Base-by-base conservation (phyloP, 2,113 vertebrate species). In the Callocephalon fimbriatum region DNA sequence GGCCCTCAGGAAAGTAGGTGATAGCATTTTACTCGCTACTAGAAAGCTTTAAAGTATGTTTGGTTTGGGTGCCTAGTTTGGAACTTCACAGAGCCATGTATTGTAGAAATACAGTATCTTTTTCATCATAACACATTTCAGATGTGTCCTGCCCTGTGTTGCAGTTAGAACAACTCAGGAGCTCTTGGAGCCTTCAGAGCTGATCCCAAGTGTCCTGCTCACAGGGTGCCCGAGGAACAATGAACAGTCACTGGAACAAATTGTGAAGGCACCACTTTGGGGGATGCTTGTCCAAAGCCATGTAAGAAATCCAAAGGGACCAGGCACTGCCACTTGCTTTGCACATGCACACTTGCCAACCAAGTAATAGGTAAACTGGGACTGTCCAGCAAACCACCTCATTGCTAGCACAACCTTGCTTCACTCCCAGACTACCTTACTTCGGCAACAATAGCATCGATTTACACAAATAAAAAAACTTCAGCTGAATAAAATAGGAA, bases 211-310 rank as follows among this genome's bases (percentile, higher is more conserved):
- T 6, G 5, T 45, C 18, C 35, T 51, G 32, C n/a, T 78, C 15
- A 32, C 0, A 1, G 13, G 2, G 3, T 1, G 0, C 26, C 29
- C 1, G 0, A 74, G 84, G 53, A 90, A 35, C 25, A 58, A 58
- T 0, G 1, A 62, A 38, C 20, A 56, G 40, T 35, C 37, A 19
- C 10, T 31, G 15, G 2, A 79, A 40, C 21, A 71, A 56, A 62
- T 18, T 18, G 18, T 40, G 66, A 74, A 44, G 17, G 23, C 4
- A 48, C 32, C 26, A 27, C 1, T 50, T 10, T 42, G 42, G 4
- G 16, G 25, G 18, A n/a, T 9, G 14, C 44, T 72, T 86, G 16
- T 48, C 38, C 53, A n/a, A 29, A 74, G 38, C 44, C 51, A 58
- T 1, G 2, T 32, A 83, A 35, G 47, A 93, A 83, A 83, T 1